Conservation (phyloP, 2,797 vertebrate species). For the Lepilemur septentrionalis region DNA sequence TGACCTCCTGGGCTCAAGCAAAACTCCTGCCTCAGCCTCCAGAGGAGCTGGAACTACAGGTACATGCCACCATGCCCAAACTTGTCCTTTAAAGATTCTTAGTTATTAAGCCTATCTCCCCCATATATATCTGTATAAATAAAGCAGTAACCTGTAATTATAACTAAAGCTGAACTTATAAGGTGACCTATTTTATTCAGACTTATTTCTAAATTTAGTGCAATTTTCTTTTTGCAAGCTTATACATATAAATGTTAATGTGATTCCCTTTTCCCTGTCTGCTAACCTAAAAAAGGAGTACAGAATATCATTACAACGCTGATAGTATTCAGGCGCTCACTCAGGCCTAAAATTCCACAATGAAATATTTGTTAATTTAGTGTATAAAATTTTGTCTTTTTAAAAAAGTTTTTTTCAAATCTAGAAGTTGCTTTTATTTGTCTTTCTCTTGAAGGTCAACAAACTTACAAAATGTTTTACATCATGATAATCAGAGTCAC, state of each 20-base stretch:
- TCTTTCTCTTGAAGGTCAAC: background rate
- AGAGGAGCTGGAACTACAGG: background rate
- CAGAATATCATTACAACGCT: background rate
- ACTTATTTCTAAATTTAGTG: background rate
- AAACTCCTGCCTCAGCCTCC: background rate
- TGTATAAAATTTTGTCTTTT: background rate
- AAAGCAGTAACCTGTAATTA: background rate
- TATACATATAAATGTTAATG: background rate
- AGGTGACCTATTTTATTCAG: background rate
- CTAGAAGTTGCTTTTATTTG: slow-evolving; percentile 9
- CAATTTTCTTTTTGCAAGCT: background rate
- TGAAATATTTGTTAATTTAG: background rate
- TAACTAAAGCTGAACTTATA: background rate
- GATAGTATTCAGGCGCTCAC: background rate
- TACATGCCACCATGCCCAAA: background rate
- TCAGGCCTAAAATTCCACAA: slow-evolving; percentile 8
- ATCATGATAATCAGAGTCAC: background rate
- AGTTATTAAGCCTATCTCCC: background rate
- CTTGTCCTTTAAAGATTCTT: background rate
- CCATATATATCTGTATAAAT: background rate
- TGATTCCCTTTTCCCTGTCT: background rate
- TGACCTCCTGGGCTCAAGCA: background rate
- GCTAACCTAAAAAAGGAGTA: background rate
- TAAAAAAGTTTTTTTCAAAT: background rate
- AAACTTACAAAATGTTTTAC: slow-evolving; percentile 4